Evolutionary conservation across 2,113 vertebrate species (phyloP).

Genomic region (Pelecanus crispus): DNA sequence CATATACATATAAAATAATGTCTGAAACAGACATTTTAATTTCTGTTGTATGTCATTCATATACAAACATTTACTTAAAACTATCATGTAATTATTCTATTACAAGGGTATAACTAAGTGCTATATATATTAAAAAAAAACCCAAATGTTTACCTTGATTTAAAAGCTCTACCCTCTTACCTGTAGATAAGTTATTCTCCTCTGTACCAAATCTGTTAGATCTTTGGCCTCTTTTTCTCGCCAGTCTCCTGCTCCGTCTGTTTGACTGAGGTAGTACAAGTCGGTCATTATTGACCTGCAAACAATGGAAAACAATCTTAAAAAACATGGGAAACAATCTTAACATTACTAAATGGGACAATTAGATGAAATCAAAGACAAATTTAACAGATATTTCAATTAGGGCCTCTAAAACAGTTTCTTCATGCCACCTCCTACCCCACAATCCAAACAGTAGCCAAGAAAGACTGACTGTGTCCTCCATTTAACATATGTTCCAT

Average conservation of each 20-base stretch:
- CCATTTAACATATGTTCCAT: not conserved
- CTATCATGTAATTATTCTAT: not conserved
- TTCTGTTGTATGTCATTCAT: not conserved
- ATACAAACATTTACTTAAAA: not conserved
- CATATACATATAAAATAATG: not conserved
- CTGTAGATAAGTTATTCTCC: slow-evolving; percentile 97
- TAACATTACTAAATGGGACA: not conserved
- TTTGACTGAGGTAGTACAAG: slow-evolving; percentile 98
- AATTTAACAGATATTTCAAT: not conserved
- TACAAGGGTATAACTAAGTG: not conserved
- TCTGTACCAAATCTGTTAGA: slow-evolving; percentile 92
- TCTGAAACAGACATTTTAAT: not conserved
- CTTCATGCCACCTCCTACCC: not conserved
- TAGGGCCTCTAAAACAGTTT: not conserved
- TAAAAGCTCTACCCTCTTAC: slow-evolving; percentile 67
- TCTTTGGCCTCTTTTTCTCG: slow-evolving; percentile 94
- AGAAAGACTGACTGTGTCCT: not conserved
- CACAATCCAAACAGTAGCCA: not conserved
- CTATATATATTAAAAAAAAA: not conserved
- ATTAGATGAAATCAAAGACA: not conserved
- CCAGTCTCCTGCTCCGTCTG: slow-evolving; percentile 95
- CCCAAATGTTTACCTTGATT: not conserved
- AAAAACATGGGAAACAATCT: not conserved
- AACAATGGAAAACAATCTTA: not conserved
- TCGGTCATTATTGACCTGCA: slow-evolving; percentile 95